Conservation (phyloP, 1,140 invertebrate species). For the Sycophila sp. region DNA sequence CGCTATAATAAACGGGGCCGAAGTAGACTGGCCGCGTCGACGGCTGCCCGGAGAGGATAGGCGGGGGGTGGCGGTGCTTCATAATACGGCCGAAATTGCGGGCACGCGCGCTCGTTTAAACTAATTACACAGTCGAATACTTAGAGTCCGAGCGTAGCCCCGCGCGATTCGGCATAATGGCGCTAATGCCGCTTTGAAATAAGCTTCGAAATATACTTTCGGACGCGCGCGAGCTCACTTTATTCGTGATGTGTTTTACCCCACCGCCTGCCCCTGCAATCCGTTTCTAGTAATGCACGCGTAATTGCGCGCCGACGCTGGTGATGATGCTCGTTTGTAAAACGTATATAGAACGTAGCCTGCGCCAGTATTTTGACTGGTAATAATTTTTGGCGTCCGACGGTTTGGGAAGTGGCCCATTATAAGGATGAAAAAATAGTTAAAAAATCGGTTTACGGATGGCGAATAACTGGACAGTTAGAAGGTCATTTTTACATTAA, state of each 20-base stretch:
- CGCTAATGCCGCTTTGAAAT: constrained; percentile 51
- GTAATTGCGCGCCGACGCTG: constrained; percentile 22
- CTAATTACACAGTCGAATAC: constrained; percentile 54
- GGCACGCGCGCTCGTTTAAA: constrained; percentile 35
- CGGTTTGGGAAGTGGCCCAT: no score
- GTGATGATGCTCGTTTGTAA: no score
- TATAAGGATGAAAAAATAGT: no score
- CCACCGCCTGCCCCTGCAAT: no score
- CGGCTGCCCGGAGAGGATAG: no score
- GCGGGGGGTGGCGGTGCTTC: not conserved
- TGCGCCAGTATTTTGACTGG: no score
- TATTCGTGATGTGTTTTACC: constrained; percentile 9
- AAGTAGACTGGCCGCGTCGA: not conserved
- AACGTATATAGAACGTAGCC: no score
- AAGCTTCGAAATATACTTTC: constrained; percentile 31
- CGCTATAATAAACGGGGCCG: not conserved
- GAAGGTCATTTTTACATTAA: no score
- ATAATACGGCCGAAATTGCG: not conserved
- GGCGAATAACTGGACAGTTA: no score
- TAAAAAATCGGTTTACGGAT: no score
- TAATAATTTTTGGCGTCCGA: no score
- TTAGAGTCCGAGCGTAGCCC: constrained; percentile 34
- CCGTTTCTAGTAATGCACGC: no score
- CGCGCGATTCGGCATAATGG: constrained; percentile 42
- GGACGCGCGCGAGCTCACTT: not conserved